phyloP scores from a whole-genome alignment of 2,888 invertebrate species.

The Altica lythri region DNA sequence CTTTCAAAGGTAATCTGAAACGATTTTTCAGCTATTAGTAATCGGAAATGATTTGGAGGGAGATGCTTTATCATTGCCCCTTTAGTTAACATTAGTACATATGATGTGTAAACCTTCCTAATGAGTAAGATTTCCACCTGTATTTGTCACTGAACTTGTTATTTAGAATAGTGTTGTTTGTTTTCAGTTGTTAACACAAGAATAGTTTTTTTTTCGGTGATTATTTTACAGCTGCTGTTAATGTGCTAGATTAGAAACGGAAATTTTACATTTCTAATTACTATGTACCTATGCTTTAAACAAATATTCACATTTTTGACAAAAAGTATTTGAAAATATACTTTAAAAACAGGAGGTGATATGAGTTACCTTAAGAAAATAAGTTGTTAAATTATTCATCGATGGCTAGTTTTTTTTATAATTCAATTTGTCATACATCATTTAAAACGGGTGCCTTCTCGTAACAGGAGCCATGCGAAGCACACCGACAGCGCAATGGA shows the following conservation, averaged over 20 bases:
- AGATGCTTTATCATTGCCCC: slow-evolving; percentile 20
- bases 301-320: too few relatives aligned
- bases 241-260: not conserved
- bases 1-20: slow-evolving; percentile 29
- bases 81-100: slow-evolving; percentile 19
- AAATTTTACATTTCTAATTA: too few relatives aligned
- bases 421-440: too few relatives aligned
- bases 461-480: too few relatives aligned
- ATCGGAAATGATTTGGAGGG: slow-evolving; percentile 14
- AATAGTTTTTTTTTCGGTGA: not conserved
- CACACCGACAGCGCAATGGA: too few relatives aligned
- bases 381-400: too few relatives aligned
- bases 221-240: not conserved
- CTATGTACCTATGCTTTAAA: too few relatives aligned
- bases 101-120: slow-evolving; percentile 3
- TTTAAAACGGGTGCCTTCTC: too few relatives aligned
- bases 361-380: too few relatives aligned
- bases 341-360: too few relatives aligned
- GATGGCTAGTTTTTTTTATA: too few relatives aligned
- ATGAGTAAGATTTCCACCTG: slow-evolving; percentile 18
- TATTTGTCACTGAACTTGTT: slow-evolving; percentile 2
- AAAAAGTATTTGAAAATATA: too few relatives aligned
- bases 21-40: slow-evolving; percentile 27
- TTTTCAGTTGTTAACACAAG: not conserved
- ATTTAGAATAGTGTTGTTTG: slow-evolving; percentile 1